Evolutionary conservation across 2,113 vertebrate species (phyloP).

Genomic region (Corythornis cristatus): DNA sequence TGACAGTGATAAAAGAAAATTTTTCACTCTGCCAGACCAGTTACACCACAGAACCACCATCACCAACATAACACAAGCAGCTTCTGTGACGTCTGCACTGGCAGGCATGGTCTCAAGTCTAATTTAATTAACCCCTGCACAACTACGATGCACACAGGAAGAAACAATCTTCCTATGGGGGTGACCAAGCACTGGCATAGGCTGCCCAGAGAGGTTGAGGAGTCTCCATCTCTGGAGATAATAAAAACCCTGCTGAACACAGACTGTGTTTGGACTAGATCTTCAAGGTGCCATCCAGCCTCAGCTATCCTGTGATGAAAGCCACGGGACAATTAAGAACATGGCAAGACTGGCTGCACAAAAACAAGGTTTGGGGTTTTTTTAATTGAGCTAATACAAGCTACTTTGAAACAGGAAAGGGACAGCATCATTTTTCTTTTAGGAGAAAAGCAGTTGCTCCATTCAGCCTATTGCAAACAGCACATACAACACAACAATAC

Average conservation of each 20-base stretch:
- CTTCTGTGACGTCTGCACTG: neutral
- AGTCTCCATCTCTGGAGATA: neutral
- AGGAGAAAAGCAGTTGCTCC: neutral
- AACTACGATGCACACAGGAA: accelerated
- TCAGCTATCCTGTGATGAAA: neutral
- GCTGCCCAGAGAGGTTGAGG: neutral
- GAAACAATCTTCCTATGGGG: neutral
- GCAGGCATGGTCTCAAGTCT: neutral
- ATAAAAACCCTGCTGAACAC: neutral
- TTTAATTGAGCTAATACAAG: neutral
- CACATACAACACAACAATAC: too few species aligned
- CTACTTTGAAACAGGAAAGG: neutral
- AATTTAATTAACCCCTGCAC: neutral
- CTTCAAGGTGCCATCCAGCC: neutral
- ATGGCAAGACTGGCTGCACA: neutral
- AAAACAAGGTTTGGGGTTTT: neutral
- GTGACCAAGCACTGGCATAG: neutral
- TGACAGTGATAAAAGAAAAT: neutral
- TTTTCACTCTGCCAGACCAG: neutral
- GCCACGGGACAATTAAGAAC: neutral
- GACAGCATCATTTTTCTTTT: accelerated
- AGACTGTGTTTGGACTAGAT: neutral
- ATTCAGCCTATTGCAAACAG: neutral
- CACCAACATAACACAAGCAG: neutral
- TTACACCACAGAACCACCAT: neutral